These are phyloP conservation scores for Mormyrus hasselquistii DNA, from an alignment of 2,797 vertebrate genomes.

Conservation along the genomic window DNA sequence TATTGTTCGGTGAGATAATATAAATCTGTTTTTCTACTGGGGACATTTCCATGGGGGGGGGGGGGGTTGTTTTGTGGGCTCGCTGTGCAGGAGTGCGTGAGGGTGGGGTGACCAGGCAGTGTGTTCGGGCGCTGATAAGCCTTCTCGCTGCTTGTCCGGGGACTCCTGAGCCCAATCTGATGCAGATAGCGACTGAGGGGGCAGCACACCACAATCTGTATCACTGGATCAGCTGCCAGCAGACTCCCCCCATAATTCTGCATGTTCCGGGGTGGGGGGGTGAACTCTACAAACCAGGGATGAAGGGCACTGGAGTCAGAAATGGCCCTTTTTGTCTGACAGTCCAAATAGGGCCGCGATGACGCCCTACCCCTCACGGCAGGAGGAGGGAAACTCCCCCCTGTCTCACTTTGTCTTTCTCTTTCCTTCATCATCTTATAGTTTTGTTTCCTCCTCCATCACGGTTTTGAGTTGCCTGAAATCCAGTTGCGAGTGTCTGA, in stretches of 20 bases:
- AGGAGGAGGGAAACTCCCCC: not conserved
- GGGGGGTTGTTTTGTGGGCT: not conserved
- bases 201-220: not conserved
- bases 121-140: slow-evolving; percentile 31
- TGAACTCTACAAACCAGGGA: not conserved
- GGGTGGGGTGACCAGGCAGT: not conserved
- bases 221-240: not conserved
- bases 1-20: slow-evolving; percentile 33
- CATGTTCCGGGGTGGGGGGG: not conserved
- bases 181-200: slow-evolving; percentile 16
- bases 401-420: no score
- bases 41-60: slow-evolving; percentile 24
- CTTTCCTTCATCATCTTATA: not conserved
- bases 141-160: slow-evolving; percentile 8
- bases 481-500: not conserved
- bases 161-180: slow-evolving; percentile 26
- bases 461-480: not conserved
- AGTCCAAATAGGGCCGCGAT: not conserved
- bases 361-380: not conserved
- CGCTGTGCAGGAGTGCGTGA: not conserved
- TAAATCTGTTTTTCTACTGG: slow-evolving; percentile 30
- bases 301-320: not conserved
- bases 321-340: not conserved
- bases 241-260: not conserved
- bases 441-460: not conserved